Evolutionary conservation across 1,140 invertebrate species (phyloP).

Genomic region (Scaptomyza hsui): DNA sequence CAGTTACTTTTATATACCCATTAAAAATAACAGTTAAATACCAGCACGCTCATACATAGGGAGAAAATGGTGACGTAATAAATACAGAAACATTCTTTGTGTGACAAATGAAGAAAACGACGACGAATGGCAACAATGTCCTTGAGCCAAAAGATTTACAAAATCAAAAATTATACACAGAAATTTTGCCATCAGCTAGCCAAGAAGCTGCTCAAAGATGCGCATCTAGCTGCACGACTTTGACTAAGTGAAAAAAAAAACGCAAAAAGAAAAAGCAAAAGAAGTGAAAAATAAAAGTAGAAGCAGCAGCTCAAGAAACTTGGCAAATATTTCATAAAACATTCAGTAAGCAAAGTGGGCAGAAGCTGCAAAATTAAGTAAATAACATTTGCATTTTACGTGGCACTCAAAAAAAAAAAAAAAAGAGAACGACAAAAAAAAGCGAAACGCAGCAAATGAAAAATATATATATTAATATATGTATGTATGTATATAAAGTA

Average conservation of each 20-base stretch:
- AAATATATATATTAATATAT: not conserved
- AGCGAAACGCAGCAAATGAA: constrained; percentile 4
- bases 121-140: constrained; percentile 59
- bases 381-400: constrained; percentile 73
- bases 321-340: constrained; percentile 41
- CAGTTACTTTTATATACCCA: too few relatives aligned
- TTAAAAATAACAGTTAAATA: constrained; percentile 30
- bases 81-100: not conserved
- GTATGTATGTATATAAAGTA: constrained; percentile 4
- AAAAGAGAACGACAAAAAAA: too few relatives aligned
- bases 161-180: constrained; percentile 75
- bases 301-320: not conserved
- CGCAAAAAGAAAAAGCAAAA: not conserved
- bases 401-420: constrained; percentile 9
- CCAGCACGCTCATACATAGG: constrained; percentile 3
- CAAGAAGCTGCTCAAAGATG: constrained; percentile 71
- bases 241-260: constrained; percentile 59
- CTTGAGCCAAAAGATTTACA: constrained; percentile 77
- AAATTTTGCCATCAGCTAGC: constrained; percentile 71
- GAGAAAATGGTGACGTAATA: constrained; percentile 72
- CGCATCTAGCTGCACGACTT: constrained; percentile 49
- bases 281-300: constrained; percentile 1
- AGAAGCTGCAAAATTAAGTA: constrained; percentile 68
- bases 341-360: constrained; percentile 41
- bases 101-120: not conserved